phyloP scores from a whole-genome alignment of 1,140 invertebrate genomes.

The Leptopilina boulardi region DNA sequence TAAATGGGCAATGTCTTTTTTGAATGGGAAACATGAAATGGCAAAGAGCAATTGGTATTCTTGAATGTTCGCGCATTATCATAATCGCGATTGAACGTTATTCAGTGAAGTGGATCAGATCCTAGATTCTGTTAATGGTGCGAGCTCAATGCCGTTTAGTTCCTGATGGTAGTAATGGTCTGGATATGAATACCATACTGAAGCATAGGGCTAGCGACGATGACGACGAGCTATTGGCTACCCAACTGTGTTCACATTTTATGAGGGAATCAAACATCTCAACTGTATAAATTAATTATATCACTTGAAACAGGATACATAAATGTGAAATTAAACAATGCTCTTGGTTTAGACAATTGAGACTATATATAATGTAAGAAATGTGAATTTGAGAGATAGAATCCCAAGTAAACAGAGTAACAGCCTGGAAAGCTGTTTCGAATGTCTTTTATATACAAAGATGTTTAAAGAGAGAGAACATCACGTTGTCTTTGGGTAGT shows the following conservation, averaged over 20 bases:
- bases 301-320: conserved; percentile 43
- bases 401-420: conserved; percentile 25
- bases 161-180: conserved; percentile 59
- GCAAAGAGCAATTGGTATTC: conserved; percentile 14
- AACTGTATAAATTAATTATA: conserved; percentile 58
- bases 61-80: conserved; percentile 59
- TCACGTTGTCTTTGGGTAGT: conserved; percentile 46
- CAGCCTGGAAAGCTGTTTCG: conserved; percentile 35
- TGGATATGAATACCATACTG: conserved; percentile 32
- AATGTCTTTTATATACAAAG: conserved; percentile 51
- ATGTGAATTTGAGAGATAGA: background rate
- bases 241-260: conserved; percentile 50
- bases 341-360: background rate
- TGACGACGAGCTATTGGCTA: conserved; percentile 25
- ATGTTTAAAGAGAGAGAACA: conserved; percentile 43
- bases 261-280: conserved; percentile 59
- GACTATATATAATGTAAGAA: background rate
- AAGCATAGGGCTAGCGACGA: conserved; percentile 40
- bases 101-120: conserved; percentile 61
- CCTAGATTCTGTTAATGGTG: conserved; percentile 64
- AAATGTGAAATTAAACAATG: background rate
- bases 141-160: conserved; percentile 59
- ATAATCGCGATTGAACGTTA: conserved; percentile 60
- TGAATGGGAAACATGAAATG: background rate
- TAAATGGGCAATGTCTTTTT: background rate